These are phyloP conservation scores for Aleiodes testaceus DNA, from an alignment of 2,888 invertebrate genomes.

Conservation along the genomic window DNA sequence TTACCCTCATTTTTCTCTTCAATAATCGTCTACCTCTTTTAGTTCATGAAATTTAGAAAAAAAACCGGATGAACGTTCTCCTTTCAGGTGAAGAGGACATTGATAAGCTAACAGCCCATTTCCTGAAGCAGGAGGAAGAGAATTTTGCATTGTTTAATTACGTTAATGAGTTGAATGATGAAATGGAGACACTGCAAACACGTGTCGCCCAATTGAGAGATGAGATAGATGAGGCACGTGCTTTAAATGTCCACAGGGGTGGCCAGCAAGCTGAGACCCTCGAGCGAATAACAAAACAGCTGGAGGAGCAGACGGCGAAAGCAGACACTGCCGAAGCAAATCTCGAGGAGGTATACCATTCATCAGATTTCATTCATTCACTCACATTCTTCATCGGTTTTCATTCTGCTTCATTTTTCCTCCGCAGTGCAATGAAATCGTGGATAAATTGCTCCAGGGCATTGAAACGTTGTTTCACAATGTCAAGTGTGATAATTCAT, in stretches of 20 bases:
- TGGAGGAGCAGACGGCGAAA: conserved; percentile 74
- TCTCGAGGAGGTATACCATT: conserved; percentile 61
- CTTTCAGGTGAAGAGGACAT: conserved; percentile 78
- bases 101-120: conserved; percentile 81
- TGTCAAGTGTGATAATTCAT: conserved; percentile 83
- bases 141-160: conserved; percentile 94
- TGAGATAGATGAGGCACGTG: conserved; percentile 80
- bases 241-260: conserved; percentile 76
- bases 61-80: conserved; percentile 60
- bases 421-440: conserved; percentile 65
- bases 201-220: conserved; percentile 78
- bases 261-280: conserved; percentile 78
- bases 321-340: conserved; percentile 70
- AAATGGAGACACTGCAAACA: conserved; percentile 83
- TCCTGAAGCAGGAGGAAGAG: conserved; percentile 89
- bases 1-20: conserved; percentile 1
- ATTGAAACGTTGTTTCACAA: conserved; percentile 76
- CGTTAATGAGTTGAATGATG: conserved; percentile 90
- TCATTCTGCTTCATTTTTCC: not conserved
- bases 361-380: conserved; percentile 11
- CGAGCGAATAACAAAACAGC: conserved; percentile 74
- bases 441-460: conserved; percentile 72
- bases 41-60: too few relatives aligned
- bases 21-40: too few relatives aligned
- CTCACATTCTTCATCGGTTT: conserved; percentile 5